Evolutionary conservation across 1,140 invertebrate genomes (phyloP), one percentile per base, ranked within the genome.

Genomic region (Antheraea mylitta): DNA sequence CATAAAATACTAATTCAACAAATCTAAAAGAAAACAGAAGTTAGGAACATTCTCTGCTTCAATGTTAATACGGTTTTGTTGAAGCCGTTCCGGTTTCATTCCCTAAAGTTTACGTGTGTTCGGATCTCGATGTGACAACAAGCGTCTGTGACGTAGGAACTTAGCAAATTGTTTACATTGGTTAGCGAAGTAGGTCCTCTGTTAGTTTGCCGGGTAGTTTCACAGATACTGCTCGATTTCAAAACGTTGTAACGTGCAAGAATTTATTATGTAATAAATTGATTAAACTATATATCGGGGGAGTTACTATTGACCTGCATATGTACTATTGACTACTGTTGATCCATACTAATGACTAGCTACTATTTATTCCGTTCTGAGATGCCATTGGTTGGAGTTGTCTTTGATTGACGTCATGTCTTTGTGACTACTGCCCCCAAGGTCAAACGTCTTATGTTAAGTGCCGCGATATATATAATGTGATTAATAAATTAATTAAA

Each of bases 121-220:
- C 45, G 45, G 16, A 9, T 7, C 45, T 16, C 45, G 16, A 53
- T 53, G 45, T 16, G 45, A 13, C 45, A 1, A 53, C 45, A 53
- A 53, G 45, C 45, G 45, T 13, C 45, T 53, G 45, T 53, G 45
- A 53, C 11, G 45, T 2, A 13, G 45, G 45, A 53, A 53, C 45
- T 53, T 53, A 53, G 45, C 13, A 53, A 53, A 53, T 53, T 53
- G 45, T 53, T 53, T 53, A 53, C 45, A 53, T 53, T 53, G 45
- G 45, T 13, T 53, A 53, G 11, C 45, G 11, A 53, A 53, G 7
- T 53, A 53, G 45, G 45, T 53, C 45, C 45, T 53, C 45, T n/a
- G 45, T n/a, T 53, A 53, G 45, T 53, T 53, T 16, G 16, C 45
- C 45, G 45, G 45, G 1, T 53, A 53, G 45, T 53, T 53, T 53